Percentiles rank a stretch among this genome's conserved stretches.
phyloP scores from a whole-genome alignment of 2,888 invertebrate genomes.

The Elmis aenea region DNA sequence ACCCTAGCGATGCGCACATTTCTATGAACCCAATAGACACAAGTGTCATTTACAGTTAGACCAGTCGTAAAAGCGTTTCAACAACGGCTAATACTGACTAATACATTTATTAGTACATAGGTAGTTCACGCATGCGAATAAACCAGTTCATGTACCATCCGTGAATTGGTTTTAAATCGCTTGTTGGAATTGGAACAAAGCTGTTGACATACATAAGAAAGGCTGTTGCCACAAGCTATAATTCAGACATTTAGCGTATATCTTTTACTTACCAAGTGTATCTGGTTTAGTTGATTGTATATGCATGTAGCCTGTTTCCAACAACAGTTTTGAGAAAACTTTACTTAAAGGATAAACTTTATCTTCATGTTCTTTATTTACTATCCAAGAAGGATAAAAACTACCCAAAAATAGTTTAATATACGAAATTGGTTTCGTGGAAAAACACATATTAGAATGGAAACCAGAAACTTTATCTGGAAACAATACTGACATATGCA shows the following conservation, averaged over 20 bases:
- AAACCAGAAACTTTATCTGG: conserved; percentile 55
- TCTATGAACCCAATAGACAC: too few relatives aligned
- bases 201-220: too few relatives aligned
- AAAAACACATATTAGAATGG: conserved; percentile 52
- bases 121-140: too few relatives aligned
- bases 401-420: conserved; percentile 42
- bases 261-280: conserved; percentile 71
- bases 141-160: too few relatives aligned
- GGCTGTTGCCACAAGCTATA: too few relatives aligned
- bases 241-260: not conserved
- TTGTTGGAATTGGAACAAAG: too few relatives aligned
- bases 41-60: too few relatives aligned
- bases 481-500: conserved; percentile 59
- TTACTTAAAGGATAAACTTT: conserved; percentile 52
- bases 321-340: conserved; percentile 43
- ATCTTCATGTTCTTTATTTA: conserved; percentile 48
- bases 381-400: conserved; percentile 52
- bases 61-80: too few relatives aligned
- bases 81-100: too few relatives aligned
- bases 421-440: not conserved
- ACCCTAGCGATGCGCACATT: too few relatives aligned
- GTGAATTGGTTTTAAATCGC: too few relatives aligned
- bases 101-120: too few relatives aligned
- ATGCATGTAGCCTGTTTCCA: conserved; percentile 64
- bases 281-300: conserved; percentile 86